A percentile compares a stretch with the other conserved stretches of the same genome.
Conservation (phyloP, 2,113 vertebrate genomes). For the rabbit (Oryctolagus cuniculus) region DNA sequence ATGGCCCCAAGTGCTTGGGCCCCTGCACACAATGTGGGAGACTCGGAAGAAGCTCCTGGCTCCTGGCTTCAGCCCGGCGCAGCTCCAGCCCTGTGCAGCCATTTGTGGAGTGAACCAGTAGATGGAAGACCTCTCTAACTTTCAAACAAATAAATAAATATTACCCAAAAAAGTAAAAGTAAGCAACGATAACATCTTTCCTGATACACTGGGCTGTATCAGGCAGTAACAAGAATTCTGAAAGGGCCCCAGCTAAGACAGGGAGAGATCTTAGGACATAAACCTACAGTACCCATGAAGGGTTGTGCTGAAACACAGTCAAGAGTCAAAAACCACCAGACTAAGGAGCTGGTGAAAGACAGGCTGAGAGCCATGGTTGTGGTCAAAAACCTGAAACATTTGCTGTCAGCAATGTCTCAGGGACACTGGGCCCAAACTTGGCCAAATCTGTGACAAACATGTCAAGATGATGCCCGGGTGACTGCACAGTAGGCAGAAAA, state of each 20-base stretch:
- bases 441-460: not conserved
- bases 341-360: not conserved
- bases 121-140: no score
- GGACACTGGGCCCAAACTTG: not conserved
- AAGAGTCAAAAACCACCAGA: constrained; percentile 26
- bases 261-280: not conserved
- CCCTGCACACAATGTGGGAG: no score
- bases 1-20: no score
- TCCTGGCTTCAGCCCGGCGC: no score
- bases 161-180: constrained; percentile 28
- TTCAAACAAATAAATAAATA: no score
- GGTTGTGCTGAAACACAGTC: not conserved
- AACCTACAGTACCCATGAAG: not conserved
- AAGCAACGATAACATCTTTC: not conserved
- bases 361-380: not conserved
- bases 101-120: no score
- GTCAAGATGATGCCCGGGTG: not conserved
- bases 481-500: not conserved
- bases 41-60: no score
- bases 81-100: no score
- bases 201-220: not conserved
- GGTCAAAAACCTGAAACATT: not conserved
- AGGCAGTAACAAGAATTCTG: not conserved
- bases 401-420: not conserved
- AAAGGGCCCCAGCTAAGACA: not conserved